phyloP scores from a whole-genome alignment of 1,140 invertebrate species.

The Araneus ventricosus region DNA sequence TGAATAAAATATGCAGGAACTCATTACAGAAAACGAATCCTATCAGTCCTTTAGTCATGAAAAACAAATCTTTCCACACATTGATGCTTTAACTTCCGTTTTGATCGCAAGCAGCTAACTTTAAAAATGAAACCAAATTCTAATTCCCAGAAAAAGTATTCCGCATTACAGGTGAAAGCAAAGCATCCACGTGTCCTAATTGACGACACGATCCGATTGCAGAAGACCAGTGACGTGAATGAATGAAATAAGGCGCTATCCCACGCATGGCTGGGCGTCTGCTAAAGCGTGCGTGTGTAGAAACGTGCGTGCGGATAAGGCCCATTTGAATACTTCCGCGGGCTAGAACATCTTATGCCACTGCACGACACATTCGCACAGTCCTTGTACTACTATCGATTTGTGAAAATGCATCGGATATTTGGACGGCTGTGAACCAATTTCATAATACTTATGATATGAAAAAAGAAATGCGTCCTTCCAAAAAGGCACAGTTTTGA shows the following conservation, averaged over 20 bases:
- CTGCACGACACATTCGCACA: background rate
- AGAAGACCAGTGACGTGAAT: background rate
- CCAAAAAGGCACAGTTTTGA: background rate
- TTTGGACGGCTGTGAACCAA: background rate
- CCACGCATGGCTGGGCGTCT: background rate
- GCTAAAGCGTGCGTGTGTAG: slow-evolving; percentile 9
- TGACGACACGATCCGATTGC: background rate
- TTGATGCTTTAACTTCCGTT: too few relatives aligned
- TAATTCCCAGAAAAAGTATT: too few relatives aligned
- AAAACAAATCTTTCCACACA: too few relatives aligned
- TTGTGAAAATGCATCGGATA: background rate
- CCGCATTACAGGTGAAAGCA: background rate
- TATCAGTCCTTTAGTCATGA: too few relatives aligned
- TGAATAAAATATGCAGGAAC: too few relatives aligned
- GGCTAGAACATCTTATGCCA: background rate
- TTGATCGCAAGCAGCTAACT: too few relatives aligned
- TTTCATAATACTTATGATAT: background rate
- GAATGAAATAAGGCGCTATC: background rate
- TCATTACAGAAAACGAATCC: too few relatives aligned
- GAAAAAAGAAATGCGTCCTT: background rate
- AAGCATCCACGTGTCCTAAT: background rate
- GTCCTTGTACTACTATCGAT: background rate
- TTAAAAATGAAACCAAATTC: too few relatives aligned
- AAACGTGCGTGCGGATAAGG: background rate
- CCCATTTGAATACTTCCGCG: background rate